These are phyloP conservation scores for Hippocampus mohnikei DNA, from an alignment of 2,113 vertebrate species.

Conservation along the genomic window DNA sequence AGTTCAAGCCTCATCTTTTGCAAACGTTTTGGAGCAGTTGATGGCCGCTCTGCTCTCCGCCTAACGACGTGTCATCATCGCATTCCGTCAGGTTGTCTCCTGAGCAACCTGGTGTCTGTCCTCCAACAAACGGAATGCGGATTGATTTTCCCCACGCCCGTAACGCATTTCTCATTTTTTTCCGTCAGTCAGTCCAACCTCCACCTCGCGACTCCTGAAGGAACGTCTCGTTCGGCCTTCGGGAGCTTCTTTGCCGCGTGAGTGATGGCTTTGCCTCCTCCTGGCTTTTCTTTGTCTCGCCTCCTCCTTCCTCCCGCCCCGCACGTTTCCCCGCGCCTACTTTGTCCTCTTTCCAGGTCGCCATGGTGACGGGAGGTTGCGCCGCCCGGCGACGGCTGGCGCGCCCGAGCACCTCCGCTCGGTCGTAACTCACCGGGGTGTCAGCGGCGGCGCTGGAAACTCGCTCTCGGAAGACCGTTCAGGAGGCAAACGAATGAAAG, in stretches of 20 bases:
- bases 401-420: not conserved
- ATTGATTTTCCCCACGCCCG: not conserved
- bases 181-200: not conserved
- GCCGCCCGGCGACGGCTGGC: not conserved
- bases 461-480: too few relatives aligned
- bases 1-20: too few relatives aligned
- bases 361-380: conserved; percentile 5
- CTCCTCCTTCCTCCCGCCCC: not conserved
- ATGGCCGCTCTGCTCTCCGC: too few relatives aligned
- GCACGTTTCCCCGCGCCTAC: not conserved
- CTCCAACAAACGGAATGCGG: not conserved
- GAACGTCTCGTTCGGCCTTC: not conserved
- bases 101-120: not conserved
- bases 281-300: conserved; percentile 1
- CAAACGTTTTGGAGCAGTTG: too few relatives aligned
- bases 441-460: not conserved
- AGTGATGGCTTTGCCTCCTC: not conserved
- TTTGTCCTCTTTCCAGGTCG: conserved; percentile 9
- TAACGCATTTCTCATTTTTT: not conserved
- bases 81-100: not conserved
- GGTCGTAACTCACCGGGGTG: not conserved
- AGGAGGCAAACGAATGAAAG: too few relatives aligned
- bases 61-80: not conserved
- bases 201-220: not conserved
- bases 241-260: not conserved